These are phyloP conservation scores for Iphiclides podalirius DNA, from an alignment of 2,888 invertebrate genomes.

Conservation along the genomic window DNA sequence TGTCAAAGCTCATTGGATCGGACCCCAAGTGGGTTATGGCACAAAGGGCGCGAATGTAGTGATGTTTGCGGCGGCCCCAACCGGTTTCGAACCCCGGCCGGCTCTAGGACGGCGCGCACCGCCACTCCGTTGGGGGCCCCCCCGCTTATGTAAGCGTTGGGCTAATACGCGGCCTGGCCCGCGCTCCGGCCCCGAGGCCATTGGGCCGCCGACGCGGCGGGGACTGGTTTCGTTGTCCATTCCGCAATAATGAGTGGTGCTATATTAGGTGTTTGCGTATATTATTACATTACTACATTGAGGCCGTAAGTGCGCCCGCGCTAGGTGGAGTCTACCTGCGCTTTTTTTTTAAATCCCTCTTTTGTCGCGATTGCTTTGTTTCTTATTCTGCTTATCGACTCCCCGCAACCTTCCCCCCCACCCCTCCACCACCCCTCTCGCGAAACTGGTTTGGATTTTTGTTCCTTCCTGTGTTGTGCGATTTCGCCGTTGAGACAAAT, in stretches of 20 bases:
- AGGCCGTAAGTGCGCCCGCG: too few relatives aligned
- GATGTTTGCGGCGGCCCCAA: background rate
- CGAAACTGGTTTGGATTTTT: too few relatives aligned
- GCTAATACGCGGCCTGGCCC: conserved; percentile 5
- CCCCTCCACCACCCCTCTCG: too few relatives aligned
- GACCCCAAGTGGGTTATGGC: background rate
- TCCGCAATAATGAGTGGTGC: too few relatives aligned
- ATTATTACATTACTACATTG: too few relatives aligned
- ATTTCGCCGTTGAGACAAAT: too few relatives aligned
- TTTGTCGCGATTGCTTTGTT: background rate
- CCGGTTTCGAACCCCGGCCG: conserved; percentile 10
- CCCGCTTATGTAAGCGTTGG: conserved; percentile 5
- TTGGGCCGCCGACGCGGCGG: background rate
- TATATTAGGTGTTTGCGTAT: too few relatives aligned
- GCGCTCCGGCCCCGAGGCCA: background rate
- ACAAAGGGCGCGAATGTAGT: background rate
- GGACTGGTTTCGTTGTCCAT: background rate
- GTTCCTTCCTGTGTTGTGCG: too few relatives aligned
- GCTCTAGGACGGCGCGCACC: background rate
- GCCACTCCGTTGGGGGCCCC: background rate
- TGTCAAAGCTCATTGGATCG: conserved; percentile 1
- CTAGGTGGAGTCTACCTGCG: background rate
- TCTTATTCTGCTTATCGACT: too few relatives aligned
- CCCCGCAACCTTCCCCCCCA: too few relatives aligned
- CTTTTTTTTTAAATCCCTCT: background rate